Conservation (phyloP, 2,888 invertebrate species). For the Campopleginae sp. region DNA sequence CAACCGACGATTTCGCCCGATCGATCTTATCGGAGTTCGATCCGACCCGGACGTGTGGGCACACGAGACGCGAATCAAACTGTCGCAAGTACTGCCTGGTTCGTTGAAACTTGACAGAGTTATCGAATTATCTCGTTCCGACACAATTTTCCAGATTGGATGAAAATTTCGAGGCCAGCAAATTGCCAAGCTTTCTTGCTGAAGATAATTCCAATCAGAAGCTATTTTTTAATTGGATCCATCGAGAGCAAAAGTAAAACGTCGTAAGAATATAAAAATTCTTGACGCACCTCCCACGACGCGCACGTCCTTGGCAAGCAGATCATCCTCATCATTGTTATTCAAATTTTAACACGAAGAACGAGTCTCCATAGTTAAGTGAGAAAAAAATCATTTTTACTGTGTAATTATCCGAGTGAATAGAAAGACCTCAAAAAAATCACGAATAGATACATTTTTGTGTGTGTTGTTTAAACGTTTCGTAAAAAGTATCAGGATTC, state of each 20-base stretch:
- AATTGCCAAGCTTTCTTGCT: background rate
- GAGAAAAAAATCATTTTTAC: too few relatives aligned
- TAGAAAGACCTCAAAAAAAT: background rate
- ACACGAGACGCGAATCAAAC: background rate
- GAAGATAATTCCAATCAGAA: background rate
- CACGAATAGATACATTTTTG: background rate
- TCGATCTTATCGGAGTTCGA: background rate
- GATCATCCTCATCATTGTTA: too few relatives aligned
- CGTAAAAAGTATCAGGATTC: background rate
- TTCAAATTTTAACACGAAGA: too few relatives aligned
- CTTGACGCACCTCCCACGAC: too few relatives aligned
- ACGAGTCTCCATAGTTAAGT: too few relatives aligned
- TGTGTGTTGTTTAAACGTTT: background rate
- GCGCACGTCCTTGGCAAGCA: too few relatives aligned
- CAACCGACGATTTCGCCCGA: slow-evolving; percentile 1
- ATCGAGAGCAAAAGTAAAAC: background rate
- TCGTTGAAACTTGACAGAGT: background rate
- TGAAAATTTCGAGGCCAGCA: background rate
- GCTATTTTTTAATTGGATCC: background rate
- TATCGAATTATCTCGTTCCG: background rate
- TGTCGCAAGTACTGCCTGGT: background rate
- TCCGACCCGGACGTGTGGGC: background rate
- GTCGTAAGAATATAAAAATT: background rate
- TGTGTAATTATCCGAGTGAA: too few relatives aligned
- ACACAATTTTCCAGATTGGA: background rate